These are phyloP conservation scores for Oophaga sylvatica DNA, from an alignment of 2,797 vertebrate genomes.

Conservation along the genomic window DNA sequence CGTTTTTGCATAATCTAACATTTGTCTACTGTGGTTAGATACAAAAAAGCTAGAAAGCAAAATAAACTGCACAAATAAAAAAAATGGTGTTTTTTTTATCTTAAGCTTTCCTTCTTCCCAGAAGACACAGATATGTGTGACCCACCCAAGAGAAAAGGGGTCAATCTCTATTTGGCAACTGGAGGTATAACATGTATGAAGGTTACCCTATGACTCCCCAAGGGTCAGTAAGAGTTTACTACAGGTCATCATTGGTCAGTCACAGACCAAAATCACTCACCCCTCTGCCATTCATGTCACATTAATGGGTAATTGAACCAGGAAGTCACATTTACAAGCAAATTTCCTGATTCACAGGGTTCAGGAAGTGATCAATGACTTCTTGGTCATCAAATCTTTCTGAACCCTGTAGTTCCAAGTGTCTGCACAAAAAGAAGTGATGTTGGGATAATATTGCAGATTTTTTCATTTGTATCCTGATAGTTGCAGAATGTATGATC, in stretches of 20 bases:
- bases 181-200: not conserved
- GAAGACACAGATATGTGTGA: too few relatives aligned
- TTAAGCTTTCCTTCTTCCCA: too few relatives aligned
- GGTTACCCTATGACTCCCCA: not conserved
- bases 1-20: too few relatives aligned
- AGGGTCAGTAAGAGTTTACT: not conserved
- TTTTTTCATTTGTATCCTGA: not conserved
- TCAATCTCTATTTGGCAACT: not conserved
- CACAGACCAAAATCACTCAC: not conserved
- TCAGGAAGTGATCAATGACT: constrained; percentile 25
- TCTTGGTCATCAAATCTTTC: constrained; percentile 9
- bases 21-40: too few relatives aligned
- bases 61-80: too few relatives aligned
- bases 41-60: too few relatives aligned
- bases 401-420: not conserved
- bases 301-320: not conserved
- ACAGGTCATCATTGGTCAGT: not conserved
- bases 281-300: not conserved
- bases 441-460: not conserved
- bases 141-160: too few relatives aligned
- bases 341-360: constrained; percentile 8
- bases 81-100: too few relatives aligned
- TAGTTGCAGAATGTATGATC: not conserved
- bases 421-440: not conserved
- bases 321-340: constrained; percentile 19